Conservation (phyloP, 2,113 vertebrate genomes). For the Cichladusa arquata region DNA sequence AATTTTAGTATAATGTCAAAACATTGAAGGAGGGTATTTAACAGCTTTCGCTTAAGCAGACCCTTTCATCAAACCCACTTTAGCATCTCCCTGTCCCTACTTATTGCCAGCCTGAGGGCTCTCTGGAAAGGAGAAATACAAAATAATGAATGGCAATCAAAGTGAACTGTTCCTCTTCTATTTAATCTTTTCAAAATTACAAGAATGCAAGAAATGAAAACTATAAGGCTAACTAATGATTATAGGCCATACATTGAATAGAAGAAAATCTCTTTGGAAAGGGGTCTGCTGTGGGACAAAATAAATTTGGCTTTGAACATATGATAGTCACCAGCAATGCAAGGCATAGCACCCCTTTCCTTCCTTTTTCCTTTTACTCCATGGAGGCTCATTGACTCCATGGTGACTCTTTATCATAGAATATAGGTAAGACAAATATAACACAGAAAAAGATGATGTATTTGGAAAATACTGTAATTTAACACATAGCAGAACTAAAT, state of each 20-base stretch:
- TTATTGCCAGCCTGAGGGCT: neutral
- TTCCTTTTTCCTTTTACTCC: neutral
- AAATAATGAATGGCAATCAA: neutral
- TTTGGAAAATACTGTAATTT: neutral
- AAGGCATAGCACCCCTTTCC: neutral
- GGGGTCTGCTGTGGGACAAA: neutral
- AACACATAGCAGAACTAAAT: neutral
- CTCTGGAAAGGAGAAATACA: neutral
- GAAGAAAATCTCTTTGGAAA: neutral
- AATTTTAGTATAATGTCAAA: neutral
- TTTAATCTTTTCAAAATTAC: conserved; percentile 15
- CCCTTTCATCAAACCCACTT: neutral
- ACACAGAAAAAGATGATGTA: neutral
- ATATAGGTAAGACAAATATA: neutral
- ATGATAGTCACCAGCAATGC: neutral
- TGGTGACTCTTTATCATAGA: neutral
- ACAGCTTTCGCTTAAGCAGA: neutral
- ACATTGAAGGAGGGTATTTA: neutral
- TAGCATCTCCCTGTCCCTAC: neutral
- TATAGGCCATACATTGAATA: neutral
- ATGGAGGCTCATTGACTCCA: neutral
- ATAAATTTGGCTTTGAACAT: neutral
- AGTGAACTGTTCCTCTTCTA: neutral
- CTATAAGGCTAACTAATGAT: neutral
- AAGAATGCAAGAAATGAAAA: neutral